phyloP scores from a whole-genome alignment of 1,140 invertebrate genomes.

The Hetaerina americana region DNA sequence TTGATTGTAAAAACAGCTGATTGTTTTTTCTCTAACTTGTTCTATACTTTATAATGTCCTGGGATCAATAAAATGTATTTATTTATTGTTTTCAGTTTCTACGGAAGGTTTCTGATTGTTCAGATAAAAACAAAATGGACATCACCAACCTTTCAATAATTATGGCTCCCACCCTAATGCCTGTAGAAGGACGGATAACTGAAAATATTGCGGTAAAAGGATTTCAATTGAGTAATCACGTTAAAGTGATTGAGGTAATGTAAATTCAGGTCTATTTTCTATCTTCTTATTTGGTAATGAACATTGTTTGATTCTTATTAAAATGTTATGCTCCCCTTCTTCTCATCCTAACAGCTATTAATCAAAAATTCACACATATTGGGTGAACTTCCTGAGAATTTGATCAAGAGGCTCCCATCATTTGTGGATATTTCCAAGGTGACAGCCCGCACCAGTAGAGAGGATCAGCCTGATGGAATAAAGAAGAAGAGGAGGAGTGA shows the following conservation, averaged over 20 bases:
- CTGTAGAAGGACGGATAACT: slow-evolving; percentile 37
- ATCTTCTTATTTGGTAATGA: background rate
- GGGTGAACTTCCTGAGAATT: slow-evolving; percentile 49
- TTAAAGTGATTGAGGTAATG: slow-evolving; percentile 41
- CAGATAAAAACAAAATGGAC: slow-evolving; percentile 67
- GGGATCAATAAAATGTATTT: no score
- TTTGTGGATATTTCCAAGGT: slow-evolving; percentile 32
- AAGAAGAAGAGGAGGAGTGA: slow-evolving; percentile 66
- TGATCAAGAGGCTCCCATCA: slow-evolving; percentile 34
- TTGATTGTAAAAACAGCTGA: background rate
- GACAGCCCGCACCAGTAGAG: slow-evolving; percentile 25
- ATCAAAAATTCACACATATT: slow-evolving; percentile 62
- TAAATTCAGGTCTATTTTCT: background rate
- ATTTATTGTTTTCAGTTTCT: slow-evolving; percentile 36
- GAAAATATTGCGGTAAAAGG: slow-evolving; percentile 32
- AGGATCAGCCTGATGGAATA: slow-evolving; percentile 31
- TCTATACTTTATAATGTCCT: no score
- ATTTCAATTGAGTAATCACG: slow-evolving; percentile 45
- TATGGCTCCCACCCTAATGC: slow-evolving; percentile 70
- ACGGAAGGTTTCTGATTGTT: slow-evolving; percentile 40
- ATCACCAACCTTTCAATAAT: slow-evolving; percentile 65
- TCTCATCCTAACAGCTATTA: slow-evolving; percentile 46
- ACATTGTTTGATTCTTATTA: slow-evolving; percentile 4
- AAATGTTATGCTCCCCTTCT: slow-evolving; percentile 12
- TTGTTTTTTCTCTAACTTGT: background rate